Conservation (phyloP, 30 jellyfish, hydroid and myxozoan species). For the Sanderia malayensis region DNA sequence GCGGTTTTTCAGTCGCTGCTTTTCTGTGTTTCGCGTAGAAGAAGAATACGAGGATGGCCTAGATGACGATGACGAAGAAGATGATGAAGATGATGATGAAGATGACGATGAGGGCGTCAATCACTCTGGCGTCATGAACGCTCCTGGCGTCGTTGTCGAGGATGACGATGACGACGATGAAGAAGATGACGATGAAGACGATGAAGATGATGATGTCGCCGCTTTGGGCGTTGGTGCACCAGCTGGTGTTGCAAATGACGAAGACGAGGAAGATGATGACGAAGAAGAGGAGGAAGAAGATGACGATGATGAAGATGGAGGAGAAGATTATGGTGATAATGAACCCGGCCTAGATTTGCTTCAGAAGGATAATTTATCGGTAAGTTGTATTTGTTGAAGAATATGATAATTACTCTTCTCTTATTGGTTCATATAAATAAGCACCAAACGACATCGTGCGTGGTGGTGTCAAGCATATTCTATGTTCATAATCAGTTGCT, state of each 20-base stretch:
- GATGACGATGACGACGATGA: conserved; percentile 85
- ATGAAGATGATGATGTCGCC: conserved; percentile 53
- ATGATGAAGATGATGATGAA: conserved; percentile 62
- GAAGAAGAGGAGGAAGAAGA: conserved; percentile 77
- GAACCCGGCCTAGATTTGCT: conserved; percentile 86
- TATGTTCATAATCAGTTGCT: no score
- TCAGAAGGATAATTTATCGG: conserved; percentile 78
- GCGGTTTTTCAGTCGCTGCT: no score
- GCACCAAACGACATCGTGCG: no score
- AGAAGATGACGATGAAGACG: conserved; percentile 74
- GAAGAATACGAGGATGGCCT: neutral
- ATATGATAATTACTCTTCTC: no score
- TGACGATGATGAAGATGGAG: conserved; percentile 75
- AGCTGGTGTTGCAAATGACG: no score
- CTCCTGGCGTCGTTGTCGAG: conserved; percentile 48
- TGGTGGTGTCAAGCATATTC: no score
- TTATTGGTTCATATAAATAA: neutral
- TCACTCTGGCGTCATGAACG: conserved; percentile 30
- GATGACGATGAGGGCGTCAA: conserved; percentile 67
- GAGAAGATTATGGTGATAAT: conserved; percentile 67
- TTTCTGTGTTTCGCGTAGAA: no score
- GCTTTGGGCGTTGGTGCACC: conserved; percentile 72
- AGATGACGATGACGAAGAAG: conserved; percentile 66
- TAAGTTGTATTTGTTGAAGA: conserved; percentile 29
- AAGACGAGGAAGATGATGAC: conserved; percentile 62